Conservation (phyloP, 2,113 vertebrate species). For the Odocoileus hemionus region DNA sequence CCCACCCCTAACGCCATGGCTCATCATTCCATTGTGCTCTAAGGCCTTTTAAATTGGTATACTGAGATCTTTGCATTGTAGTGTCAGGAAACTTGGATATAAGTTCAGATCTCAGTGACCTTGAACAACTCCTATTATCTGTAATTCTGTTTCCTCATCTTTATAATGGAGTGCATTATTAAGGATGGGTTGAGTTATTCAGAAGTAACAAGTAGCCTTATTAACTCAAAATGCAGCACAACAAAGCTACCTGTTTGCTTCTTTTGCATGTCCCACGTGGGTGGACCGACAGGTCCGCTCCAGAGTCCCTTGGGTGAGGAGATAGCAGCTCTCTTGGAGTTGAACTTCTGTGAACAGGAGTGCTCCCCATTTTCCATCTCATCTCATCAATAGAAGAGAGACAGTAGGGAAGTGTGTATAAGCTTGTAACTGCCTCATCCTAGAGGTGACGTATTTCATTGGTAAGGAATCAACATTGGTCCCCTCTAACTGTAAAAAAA, state of each 20-base stretch:
- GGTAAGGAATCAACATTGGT: background rate
- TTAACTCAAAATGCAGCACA: background rate
- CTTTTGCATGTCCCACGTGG: background rate
- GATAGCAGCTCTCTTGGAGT: background rate
- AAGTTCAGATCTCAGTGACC: background rate
- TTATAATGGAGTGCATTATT: background rate
- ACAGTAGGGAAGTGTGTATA: background rate
- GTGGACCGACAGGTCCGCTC: background rate
- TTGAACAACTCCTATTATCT: background rate
- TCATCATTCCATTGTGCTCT: background rate
- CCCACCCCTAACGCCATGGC: background rate
- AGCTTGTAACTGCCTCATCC: background rate
- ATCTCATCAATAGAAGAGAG: background rate
- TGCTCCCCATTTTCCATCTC: background rate
- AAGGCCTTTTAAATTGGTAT: background rate
- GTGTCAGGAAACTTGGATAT: background rate
- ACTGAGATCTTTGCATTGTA: background rate
- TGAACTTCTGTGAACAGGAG: background rate
- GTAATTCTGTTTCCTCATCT: background rate
- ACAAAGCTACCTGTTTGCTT: background rate
- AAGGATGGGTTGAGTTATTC: background rate
- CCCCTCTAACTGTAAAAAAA: background rate
- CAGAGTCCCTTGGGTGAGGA: background rate
- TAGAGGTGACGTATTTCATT: background rate
- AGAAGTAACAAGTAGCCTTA: background rate